Conservation (phyloP, 2,797 vertebrate species). For the Spea hammondii region DNA sequence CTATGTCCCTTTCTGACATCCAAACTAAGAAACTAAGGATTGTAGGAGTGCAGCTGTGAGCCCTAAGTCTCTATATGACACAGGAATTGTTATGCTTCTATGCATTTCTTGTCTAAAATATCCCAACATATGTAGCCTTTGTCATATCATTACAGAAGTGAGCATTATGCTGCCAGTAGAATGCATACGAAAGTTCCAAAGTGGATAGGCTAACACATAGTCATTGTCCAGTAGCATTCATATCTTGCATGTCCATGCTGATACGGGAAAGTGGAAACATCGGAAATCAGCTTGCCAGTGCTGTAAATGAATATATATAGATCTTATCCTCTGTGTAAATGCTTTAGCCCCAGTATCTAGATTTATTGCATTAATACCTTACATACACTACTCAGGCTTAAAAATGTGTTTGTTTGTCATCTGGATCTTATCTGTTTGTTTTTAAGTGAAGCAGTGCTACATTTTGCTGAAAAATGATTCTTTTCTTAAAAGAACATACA, state of each 20-base stretch:
- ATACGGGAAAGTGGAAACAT: constrained; percentile 54
- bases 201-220: constrained; percentile 10
- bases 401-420: constrained; percentile 61
- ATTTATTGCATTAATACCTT: constrained; percentile 67
- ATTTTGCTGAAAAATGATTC: constrained; percentile 60
- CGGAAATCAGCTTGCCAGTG: constrained; percentile 60
- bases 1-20: too few relatives aligned
- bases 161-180: too few relatives aligned
- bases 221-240: constrained; percentile 23
- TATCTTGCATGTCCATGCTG: constrained; percentile 49
- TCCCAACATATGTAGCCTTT: too few relatives aligned
- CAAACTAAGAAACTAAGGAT: too few relatives aligned
- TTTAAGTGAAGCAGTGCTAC: constrained; percentile 51
- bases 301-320: constrained; percentile 62
- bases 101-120: too few relatives aligned
- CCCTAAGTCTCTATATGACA: too few relatives aligned
- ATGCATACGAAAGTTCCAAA: too few relatives aligned
- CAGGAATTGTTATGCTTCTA: too few relatives aligned
- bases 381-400: constrained; percentile 54
- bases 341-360: constrained; percentile 59
- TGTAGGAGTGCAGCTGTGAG: too few relatives aligned
- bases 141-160: too few relatives aligned
- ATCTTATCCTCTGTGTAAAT: constrained; percentile 61
- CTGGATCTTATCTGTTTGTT: constrained; percentile 63
- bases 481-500: constrained; percentile 54